Evolutionary conservation across 2,888 invertebrate species (phyloP).

Genomic region (Erannis defoliaria): DNA sequence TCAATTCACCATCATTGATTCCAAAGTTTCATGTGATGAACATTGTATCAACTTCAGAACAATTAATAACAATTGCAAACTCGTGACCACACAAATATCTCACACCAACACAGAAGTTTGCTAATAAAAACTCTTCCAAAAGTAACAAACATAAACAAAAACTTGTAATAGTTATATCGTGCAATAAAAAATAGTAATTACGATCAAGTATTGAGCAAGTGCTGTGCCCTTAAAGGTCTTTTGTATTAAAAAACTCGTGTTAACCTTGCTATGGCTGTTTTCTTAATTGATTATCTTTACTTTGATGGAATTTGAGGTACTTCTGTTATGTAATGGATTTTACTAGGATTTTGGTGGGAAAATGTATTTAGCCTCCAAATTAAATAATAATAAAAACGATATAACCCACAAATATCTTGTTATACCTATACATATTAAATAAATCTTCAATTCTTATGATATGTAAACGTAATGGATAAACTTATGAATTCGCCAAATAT

Average conservation of each 20-base stretch:
- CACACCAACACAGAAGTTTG: neutral
- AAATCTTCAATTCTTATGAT: too few relatives aligned
- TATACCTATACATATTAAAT: too few relatives aligned
- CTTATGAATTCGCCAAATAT: too few relatives aligned
- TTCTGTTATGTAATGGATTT: constrained; percentile 5
- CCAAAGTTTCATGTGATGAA: neutral
- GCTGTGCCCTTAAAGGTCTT: constrained; percentile 22
- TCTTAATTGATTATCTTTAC: constrained; percentile 27
- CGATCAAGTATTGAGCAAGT: constrained; percentile 14
- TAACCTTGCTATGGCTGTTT: constrained; percentile 25
- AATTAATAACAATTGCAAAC: constrained; percentile 15
- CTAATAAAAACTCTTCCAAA: constrained; percentile 15
- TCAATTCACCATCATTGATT: neutral
- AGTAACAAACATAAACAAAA: constrained; percentile 23
- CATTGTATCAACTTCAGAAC: constrained; percentile 15
- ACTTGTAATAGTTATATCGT: constrained; percentile 11
- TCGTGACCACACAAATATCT: constrained; percentile 20
- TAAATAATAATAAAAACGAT: neutral
- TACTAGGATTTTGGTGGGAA: neutral
- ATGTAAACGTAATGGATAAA: too few relatives aligned
- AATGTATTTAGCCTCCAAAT: neutral
- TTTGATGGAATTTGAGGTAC: constrained; percentile 9
- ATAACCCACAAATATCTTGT: too few relatives aligned
- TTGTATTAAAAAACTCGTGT: constrained; percentile 7
- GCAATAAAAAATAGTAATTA: constrained; percentile 20